Conservation (phyloP, 2,888 invertebrate genomes). For the Drosophila putrida region DNA sequence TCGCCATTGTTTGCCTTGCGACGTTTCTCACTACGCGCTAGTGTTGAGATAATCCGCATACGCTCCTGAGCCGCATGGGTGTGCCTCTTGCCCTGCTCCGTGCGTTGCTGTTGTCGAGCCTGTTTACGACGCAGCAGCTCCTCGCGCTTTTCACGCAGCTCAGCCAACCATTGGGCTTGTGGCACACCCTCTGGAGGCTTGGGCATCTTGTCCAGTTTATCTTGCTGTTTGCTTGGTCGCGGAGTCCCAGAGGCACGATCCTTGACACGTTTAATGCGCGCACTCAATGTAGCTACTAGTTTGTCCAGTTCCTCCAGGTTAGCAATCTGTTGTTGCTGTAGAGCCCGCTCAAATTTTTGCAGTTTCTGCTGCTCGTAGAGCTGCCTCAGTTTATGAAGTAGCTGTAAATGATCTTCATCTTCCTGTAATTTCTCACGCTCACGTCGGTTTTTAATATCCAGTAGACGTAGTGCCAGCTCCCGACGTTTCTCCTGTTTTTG, state of each 20-base stretch:
- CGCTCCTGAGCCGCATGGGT: slow-evolving; percentile 97
- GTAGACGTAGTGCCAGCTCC: slow-evolving; percentile 93
- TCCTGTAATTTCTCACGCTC: slow-evolving; percentile 94
- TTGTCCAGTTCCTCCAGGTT: slow-evolving; percentile 92
- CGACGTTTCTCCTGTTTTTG: slow-evolving; percentile 95
- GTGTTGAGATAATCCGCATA: slow-evolving; percentile 96
- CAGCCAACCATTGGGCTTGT: slow-evolving; percentile 81
- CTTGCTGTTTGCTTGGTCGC: slow-evolving; percentile 66
- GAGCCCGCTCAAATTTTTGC: slow-evolving; percentile 90
- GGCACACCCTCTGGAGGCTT: slow-evolving; percentile 82
- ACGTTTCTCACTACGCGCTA: slow-evolving; percentile 91
- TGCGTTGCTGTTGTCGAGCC: slow-evolving; percentile 91
- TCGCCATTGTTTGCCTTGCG: slow-evolving; percentile 65
- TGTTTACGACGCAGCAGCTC: slow-evolving; percentile 90
- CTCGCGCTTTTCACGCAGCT: slow-evolving; percentile 77
- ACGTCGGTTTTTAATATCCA: slow-evolving; percentile 95
- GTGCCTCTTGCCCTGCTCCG: slow-evolving; percentile 95
- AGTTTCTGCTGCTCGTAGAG: slow-evolving; percentile 91
- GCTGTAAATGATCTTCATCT: slow-evolving; percentile 94
- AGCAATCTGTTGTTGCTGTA: slow-evolving; percentile 91
- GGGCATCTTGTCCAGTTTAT: slow-evolving; percentile 72
- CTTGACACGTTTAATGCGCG: slow-evolving; percentile 88
- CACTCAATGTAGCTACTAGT: slow-evolving; percentile 77
- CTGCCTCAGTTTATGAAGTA: slow-evolving; percentile 91
- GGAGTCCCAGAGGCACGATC: slow-evolving; percentile 54